Conservation (phyloP, 2,113 vertebrate species). For the Tonatia bakeri region DNA sequence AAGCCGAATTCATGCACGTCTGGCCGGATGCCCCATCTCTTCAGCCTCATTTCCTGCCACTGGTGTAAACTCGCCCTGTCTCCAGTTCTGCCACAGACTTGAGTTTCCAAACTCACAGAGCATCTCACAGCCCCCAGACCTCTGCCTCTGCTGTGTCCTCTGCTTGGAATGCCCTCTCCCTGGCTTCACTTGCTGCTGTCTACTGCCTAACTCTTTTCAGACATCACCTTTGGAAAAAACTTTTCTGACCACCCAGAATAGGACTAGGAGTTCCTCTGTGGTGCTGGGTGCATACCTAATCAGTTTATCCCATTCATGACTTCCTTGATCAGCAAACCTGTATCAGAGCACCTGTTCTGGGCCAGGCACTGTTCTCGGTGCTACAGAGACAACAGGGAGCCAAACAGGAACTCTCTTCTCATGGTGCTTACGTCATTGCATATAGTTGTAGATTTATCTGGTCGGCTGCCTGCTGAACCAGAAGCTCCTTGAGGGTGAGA, state of each 20-base stretch:
- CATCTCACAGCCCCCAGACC: neutral
- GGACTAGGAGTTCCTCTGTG: neutral
- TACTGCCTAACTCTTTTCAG: neutral
- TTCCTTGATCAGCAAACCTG: neutral
- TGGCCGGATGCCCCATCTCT: neutral
- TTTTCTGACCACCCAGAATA: neutral
- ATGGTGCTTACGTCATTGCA: rapidly evolving
- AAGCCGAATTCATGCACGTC: neutral
- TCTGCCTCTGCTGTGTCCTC: neutral
- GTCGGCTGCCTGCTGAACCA: neutral
- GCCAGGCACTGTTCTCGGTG: neutral
- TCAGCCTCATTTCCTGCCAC: neutral
- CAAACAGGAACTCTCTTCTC: neutral
- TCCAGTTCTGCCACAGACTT: rapidly evolving
- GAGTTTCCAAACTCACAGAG: neutral
- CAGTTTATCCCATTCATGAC: rapidly evolving
- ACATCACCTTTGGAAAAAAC: neutral
- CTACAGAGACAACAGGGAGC: neutral
- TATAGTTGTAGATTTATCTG: neutral
- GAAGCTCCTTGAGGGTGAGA: neutral
- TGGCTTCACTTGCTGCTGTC: neutral
- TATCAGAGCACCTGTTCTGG: rapidly evolving
- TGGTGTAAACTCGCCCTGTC: no score
- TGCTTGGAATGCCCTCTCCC: neutral
- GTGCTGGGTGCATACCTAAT: neutral